These are phyloP conservation scores for Styela clava DNA, from an alignment of 23 tunicate genomes.

Conservation along the genomic window DNA sequence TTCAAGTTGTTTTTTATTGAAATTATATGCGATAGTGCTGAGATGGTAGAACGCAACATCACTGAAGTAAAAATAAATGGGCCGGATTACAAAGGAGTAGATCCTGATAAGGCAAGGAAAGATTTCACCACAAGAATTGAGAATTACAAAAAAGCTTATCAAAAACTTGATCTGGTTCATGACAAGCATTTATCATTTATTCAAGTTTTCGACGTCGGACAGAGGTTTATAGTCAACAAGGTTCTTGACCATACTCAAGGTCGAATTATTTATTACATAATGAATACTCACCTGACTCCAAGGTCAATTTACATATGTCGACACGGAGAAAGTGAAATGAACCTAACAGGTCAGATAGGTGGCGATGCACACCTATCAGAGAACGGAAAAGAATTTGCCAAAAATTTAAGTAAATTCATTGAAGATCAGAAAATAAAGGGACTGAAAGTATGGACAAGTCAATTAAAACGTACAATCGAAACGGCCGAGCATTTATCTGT, in stretches of 20 bases:
- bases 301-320: constrained; percentile 42
- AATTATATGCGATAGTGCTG: constrained; percentile 77
- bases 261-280: constrained; percentile 91
- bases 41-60: constrained; percentile 71
- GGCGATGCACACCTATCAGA: constrained; percentile 78
- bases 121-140: constrained; percentile 80
- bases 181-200: constrained; percentile 85
- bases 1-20: constrained; percentile 90
- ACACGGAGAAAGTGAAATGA: constrained; percentile 99
- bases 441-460: constrained; percentile 95
- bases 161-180: constrained; percentile 48
- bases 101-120: constrained; percentile 75
- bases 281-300: constrained; percentile 90
- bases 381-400: constrained; percentile 70
- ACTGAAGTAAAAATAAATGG: constrained; percentile 90
- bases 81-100: constrained; percentile 73
- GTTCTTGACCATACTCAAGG: constrained; percentile 96
- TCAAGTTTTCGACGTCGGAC: constrained; percentile 89
- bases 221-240: constrained; percentile 76
- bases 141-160: constrained; percentile 67
- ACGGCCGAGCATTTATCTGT: constrained; percentile 66
- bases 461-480: constrained; percentile 80
- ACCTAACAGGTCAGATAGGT: constrained; percentile 82
- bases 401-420: constrained; percentile 61
- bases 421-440: constrained; percentile 59